These are phyloP conservation scores for Chaitophorus viminalis DNA, from an alignment of 2,888 invertebrate species.

Conservation along the genomic window DNA sequence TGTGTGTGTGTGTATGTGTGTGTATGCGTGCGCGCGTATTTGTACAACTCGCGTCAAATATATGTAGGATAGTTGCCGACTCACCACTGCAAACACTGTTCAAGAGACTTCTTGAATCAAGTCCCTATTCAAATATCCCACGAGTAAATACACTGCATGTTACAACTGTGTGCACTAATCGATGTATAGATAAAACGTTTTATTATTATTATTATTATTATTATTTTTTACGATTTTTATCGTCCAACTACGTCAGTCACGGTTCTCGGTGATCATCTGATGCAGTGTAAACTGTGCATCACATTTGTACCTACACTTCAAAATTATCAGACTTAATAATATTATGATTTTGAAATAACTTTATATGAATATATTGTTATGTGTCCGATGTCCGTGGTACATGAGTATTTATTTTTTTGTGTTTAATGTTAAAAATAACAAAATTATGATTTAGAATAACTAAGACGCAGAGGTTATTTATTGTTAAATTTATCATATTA, in stretches of 20 bases:
- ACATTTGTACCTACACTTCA: not conserved
- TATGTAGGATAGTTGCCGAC: conserved; percentile 40
- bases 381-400: not conserved
- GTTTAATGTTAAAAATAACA: not conserved
- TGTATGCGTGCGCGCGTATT: not conserved
- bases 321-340: not conserved
- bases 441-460: too few relatives aligned
- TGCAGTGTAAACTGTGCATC: not conserved
- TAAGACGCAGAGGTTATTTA: too few relatives aligned
- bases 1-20: not conserved
- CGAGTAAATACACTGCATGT: conserved; percentile 28
- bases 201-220: conserved; percentile 43
- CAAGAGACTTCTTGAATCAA: conserved; percentile 58
- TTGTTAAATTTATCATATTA: too few relatives aligned
- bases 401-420: not conserved
- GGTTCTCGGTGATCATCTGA: not conserved
- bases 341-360: not conserved
- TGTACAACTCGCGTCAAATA: not conserved
- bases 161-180: conserved; percentile 10
- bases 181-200: conserved; percentile 14
- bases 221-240: conserved; percentile 10
- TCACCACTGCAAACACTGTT: conserved; percentile 54
- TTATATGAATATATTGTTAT: not conserved
- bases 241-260: not conserved
- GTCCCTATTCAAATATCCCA: conserved; percentile 47